Conservation (phyloP, 2,113 vertebrate species). For the Ibidorhyncha struthersii region DNA sequence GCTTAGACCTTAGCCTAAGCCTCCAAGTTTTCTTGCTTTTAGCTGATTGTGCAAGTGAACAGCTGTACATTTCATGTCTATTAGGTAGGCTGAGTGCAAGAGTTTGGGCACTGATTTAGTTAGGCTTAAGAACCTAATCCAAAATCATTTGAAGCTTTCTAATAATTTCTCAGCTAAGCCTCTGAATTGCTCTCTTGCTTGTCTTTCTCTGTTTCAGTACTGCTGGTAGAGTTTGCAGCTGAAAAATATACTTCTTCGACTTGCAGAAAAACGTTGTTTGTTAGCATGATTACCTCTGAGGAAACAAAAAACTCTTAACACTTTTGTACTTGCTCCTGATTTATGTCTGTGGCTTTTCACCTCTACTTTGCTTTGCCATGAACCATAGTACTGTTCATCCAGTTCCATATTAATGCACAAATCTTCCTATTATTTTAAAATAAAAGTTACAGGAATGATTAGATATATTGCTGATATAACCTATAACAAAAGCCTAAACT, state of each 20-base stretch:
- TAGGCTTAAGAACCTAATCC: neutral
- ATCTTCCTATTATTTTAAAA: neutral
- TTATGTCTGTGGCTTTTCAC: neutral
- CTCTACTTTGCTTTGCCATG: neutral
- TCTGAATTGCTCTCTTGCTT: neutral
- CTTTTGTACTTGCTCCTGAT: neutral
- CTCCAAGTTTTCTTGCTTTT: neutral
- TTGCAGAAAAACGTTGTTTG: neutral
- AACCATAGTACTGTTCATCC: neutral
- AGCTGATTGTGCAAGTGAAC: neutral
- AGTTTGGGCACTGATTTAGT: neutral
- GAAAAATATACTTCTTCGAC: neutral
- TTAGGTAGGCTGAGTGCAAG: neutral
- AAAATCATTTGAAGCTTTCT: neutral
- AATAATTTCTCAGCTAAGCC: neutral
- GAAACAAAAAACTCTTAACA: neutral
- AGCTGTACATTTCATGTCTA: neutral
- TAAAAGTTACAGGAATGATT: neutral
- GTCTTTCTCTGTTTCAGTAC: neutral
- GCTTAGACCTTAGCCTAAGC: neutral
- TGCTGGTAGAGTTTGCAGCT: neutral
- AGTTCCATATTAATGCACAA: neutral
- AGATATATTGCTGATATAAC: neutral
- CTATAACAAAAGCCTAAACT: neutral
- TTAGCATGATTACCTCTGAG: neutral